Base-by-base conservation (phyloP, 2,113 vertebrate genomes). In the Leucopsar rothschildi region DNA sequence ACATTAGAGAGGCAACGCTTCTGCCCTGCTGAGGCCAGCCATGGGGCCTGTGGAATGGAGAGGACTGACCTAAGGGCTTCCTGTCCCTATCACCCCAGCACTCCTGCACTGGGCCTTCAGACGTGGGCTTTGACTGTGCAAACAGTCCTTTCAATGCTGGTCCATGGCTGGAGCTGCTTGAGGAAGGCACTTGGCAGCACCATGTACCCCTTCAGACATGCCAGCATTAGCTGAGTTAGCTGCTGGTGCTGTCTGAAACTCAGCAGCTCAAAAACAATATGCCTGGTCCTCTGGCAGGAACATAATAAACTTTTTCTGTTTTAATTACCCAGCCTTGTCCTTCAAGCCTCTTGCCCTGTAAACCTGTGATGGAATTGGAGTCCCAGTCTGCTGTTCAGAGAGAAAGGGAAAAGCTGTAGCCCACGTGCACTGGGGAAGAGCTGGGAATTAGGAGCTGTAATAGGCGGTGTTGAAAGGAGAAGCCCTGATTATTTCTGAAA, bases 61-160 rank as follows among this genome's bases (percentile, higher is more conserved):
- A 35, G 17, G 35, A 44, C 20, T 39, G 33, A 11, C 15, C 14
- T 49, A 3, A 15, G 35, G 68, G 25, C 28, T 72, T 77, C 20
- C 37, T 82, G 20, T 53, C 21, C 29, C 6, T 28, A 9, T 2
- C 2, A 4, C 31, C 19, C 24, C 0, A 2, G 55, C 28, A 27
- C 9, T 7, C 37, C 9, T 39, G 86, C 2, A 1, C 23, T 11
- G 4, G 9, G 35, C 16, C 33, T 35, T 64, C 37, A 22, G 11
- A 33, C 12, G 14, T 31, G 47, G 12, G 25, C 25, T 81, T 83
- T 83, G 13, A 28, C 31, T 35, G 15, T 17, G 42, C 31, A 53
- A 64, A 69, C 8, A 37, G 35, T 39, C 24, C 27, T 35, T 71
- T 68, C 35, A 39, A 0, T 31, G 56, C 7, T 64, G 50, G 29